Percentiles rank a stretch among this genome's conserved stretches.
phyloP scores from a whole-genome alignment of 2,888 invertebrate species.

The Chymomyza amoena region DNA sequence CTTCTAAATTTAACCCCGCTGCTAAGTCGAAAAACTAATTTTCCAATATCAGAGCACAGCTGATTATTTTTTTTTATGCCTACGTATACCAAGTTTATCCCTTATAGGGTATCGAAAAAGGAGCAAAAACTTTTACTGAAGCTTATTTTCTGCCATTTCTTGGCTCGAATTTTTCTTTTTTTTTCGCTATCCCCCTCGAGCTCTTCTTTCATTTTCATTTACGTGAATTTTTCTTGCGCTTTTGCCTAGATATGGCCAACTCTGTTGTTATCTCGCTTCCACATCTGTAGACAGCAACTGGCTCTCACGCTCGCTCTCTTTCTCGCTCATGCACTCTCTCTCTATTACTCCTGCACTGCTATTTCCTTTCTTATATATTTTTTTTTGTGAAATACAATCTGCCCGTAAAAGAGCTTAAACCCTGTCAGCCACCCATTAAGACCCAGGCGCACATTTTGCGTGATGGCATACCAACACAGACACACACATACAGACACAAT shows the following conservation, averaged over 20 bases:
- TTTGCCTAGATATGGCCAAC: not conserved
- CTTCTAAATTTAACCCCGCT: too few relatives aligned
- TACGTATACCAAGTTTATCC: not conserved
- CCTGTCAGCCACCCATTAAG: conserved; percentile 75
- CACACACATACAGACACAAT: not conserved
- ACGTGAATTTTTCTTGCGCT: conserved; percentile 7
- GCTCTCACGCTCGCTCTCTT: conserved; percentile 11
- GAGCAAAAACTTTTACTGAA: conserved; percentile 30
- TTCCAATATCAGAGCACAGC: too few relatives aligned
- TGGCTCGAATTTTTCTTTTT: conserved; percentile 5
- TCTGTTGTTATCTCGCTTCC: not conserved
- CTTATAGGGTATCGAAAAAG: not conserved
- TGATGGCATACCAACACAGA: conserved; percentile 64
- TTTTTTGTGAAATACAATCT: conserved; percentile 64
- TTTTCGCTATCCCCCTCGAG: not conserved
- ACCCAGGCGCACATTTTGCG: conserved; percentile 65
- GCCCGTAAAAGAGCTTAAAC: conserved; percentile 74
- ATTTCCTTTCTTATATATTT: conserved; percentile 28
- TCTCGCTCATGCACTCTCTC: conserved; percentile 26
- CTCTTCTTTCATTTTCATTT: conserved; percentile 12
- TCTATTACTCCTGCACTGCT: conserved; percentile 18
- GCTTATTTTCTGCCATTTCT: conserved; percentile 62
- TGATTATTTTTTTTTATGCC: too few relatives aligned
- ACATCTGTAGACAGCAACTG: not conserved
- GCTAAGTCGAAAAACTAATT: too few relatives aligned